These are phyloP conservation scores for Xiphophorus hellerii DNA, from an alignment of 2,113 vertebrate species.

Conservation along the genomic window DNA sequence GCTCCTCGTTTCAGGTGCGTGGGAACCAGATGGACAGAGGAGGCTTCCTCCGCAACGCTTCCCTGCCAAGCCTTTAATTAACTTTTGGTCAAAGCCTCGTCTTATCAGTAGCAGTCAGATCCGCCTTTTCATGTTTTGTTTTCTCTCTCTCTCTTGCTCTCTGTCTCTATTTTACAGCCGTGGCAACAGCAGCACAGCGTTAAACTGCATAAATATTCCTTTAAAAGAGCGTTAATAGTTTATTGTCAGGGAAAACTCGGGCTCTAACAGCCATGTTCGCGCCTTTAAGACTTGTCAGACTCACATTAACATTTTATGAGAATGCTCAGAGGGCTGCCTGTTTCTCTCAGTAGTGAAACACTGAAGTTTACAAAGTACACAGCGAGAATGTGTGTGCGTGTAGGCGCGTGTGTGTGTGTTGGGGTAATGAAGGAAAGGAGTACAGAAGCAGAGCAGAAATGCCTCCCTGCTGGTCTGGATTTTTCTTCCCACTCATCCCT, in stretches of 20 bases:
- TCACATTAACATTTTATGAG: conserved; percentile 49
- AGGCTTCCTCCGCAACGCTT: conserved; percentile 48
- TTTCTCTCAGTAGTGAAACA: conserved; percentile 9
- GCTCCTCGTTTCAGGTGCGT: conserved; percentile 39
- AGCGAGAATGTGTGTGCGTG: background rate
- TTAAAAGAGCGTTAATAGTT: background rate
- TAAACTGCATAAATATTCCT: background rate
- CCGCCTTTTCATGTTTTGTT: background rate
- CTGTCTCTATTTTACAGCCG: too few relatives aligned
- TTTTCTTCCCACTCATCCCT: conserved; percentile 1
- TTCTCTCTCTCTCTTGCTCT: background rate
- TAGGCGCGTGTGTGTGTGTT: background rate
- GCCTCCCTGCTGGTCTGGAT: conserved; percentile 5
- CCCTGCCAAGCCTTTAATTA: conserved; percentile 60
- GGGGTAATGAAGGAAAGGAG: conserved; percentile 9
- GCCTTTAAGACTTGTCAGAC: conserved; percentile 23
- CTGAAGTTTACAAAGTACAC: conserved; percentile 14
- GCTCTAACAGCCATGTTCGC: conserved; percentile 24
- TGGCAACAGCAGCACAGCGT: too few relatives aligned
- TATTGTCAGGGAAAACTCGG: background rate
- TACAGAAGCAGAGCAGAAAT: conserved; percentile 17
- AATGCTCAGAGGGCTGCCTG: conserved; percentile 1
- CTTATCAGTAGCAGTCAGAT: conserved; percentile 34
- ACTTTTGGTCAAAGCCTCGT: conserved; percentile 31
- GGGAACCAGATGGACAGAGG: conserved; percentile 54